These are phyloP conservation scores for Sebastes alutus DNA, from an alignment of 2,797 vertebrate genomes.

Conservation along the genomic window DNA sequence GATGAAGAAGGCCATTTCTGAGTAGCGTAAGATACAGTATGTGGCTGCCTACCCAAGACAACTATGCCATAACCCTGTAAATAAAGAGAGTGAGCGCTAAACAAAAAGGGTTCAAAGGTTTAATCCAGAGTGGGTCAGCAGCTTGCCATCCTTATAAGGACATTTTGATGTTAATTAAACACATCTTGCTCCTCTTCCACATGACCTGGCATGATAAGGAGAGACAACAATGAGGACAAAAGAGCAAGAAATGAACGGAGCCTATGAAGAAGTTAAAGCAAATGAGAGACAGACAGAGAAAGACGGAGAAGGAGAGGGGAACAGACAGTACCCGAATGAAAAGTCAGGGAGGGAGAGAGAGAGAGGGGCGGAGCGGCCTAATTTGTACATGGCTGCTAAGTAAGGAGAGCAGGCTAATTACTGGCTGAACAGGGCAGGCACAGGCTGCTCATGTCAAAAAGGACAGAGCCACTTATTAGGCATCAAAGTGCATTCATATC, in stretches of 20 bases:
- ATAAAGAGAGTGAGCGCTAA: background rate
- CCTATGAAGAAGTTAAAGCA: conserved; percentile 61
- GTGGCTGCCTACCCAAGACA: background rate
- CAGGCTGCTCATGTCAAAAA: conserved; percentile 98
- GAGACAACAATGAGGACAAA: conserved; percentile 68
- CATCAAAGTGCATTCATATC: conserved; percentile 99
- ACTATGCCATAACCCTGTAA: background rate
- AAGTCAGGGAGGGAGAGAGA: conserved; percentile 73
- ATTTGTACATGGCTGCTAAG: conserved; percentile 96
- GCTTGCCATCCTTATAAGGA: background rate
- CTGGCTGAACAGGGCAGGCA: conserved; percentile 98
- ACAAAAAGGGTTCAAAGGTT: background rate
- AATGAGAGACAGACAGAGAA: conserved; percentile 64
- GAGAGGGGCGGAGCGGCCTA: conserved; percentile 81
- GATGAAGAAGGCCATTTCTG: background rate
- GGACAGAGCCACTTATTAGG: conserved; percentile 98
- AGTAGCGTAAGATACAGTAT: background rate
- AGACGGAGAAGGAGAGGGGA: conserved; percentile 16
- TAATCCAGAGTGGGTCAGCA: background rate
- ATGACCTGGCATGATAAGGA: conserved; percentile 43
- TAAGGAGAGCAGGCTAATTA: conserved; percentile 98
- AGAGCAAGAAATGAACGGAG: background rate
- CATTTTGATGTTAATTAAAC: background rate
- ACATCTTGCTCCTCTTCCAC: background rate
- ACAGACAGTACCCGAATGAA: conserved; percentile 73